These are phyloP conservation scores for Todus mexicanus DNA, from an alignment of 2,797 vertebrate species.

Conservation along the genomic window DNA sequence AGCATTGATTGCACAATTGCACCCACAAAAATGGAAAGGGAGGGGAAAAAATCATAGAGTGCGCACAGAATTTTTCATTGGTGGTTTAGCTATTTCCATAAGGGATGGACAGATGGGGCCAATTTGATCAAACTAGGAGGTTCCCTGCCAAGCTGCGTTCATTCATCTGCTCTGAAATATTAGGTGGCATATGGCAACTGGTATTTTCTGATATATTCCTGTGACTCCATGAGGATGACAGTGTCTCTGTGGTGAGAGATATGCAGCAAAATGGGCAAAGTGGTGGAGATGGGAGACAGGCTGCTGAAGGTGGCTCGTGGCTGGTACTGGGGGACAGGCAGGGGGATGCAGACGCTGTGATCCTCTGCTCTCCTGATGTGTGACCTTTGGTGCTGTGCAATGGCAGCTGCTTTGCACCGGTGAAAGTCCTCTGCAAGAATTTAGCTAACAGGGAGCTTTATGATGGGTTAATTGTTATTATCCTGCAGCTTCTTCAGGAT, in stretches of 20 bases:
- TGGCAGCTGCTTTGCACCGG: neutral
- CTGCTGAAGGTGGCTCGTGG: neutral
- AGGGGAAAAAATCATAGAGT: neutral
- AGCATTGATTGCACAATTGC: neutral
- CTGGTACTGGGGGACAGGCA: neutral
- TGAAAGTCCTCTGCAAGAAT: neutral
- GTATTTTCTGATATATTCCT: neutral
- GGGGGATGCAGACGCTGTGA: neutral
- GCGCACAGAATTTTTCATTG: neutral
- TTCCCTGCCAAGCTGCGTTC: slow-evolving; percentile 37
- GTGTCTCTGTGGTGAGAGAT: neutral
- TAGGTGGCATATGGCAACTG: neutral
- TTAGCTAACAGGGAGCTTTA: neutral
- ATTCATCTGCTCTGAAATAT: neutral
- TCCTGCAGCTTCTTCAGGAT: neutral
- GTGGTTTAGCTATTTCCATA: neutral
- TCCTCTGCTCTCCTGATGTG: neutral
- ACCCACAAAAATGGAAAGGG: slow-evolving; percentile 21
- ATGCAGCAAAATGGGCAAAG: neutral
- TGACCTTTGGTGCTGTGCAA: neutral
- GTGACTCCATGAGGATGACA: neutral
- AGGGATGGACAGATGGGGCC: slow-evolving; percentile 50
- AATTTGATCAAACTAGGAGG: neutral
- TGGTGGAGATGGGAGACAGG: rapidly evolving
- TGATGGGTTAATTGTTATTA: neutral